Base-by-base conservation (phyloP, 2,797 vertebrate genomes). In the Pempheris klunzingeri region DNA sequence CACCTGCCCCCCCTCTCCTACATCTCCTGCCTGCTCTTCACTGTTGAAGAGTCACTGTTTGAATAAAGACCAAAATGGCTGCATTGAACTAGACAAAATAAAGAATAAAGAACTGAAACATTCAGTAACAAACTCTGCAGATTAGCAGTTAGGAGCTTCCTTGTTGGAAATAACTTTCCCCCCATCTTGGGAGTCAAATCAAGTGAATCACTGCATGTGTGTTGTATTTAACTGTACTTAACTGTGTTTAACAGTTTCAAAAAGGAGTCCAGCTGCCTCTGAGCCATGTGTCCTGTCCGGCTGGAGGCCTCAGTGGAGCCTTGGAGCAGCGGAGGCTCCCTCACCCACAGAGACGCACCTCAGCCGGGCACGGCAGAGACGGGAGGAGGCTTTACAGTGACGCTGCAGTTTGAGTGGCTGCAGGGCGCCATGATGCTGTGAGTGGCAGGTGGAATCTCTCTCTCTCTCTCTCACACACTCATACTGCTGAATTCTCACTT, bases 361-460 rank as follows among this genome's bases (percentile, higher is more conserved):
- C 70, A 17, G 74, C 72, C 15, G 65, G 80, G 44, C 61, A n/a
- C 0, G 5, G 5, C n/a, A 0, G 52, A 22, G 32, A 22, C 36
- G 36, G 17, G 43, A 36, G 18, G 11, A 46, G 59, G 22, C 52
- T 59, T 11, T 0, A 30, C 55, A 47, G 22, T 73, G 77, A 76
- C 64, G 4, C 53, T 71, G 81, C 81, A 83, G 62, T 64, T 71
- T 86, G 77, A 86, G 55, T 2, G 61, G 60, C 69, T 63, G 67
- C 75, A 32, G 68, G 77, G 20, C 44, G 49, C 79, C 78, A 59
- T 62, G 77, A 75, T 64, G 69, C 72, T 28, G 41, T 13, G 76
- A 77, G 66, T 49, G 81, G 65, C 84, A 84, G 80, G 82, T 84
- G 77, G 64, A 78, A 69, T 54, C 52, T 58, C 65, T 77, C 24